These are phyloP conservation scores for Meteorus colon DNA, from an alignment of 2,888 invertebrate species.

Conservation along the genomic window DNA sequence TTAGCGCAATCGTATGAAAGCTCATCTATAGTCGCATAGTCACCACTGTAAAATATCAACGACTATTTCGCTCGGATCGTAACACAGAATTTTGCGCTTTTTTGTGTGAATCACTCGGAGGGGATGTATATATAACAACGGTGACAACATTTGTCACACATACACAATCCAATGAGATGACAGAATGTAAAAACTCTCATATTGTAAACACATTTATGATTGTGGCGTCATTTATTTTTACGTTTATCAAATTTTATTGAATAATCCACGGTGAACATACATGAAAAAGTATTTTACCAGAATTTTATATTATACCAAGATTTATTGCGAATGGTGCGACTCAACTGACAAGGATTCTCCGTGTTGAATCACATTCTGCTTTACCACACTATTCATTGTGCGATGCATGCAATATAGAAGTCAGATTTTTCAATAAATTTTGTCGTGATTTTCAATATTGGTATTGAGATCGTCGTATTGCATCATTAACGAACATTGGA, in stretches of 20 bases:
- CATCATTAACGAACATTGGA: too few species aligned
- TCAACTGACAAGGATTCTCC: too few species aligned
- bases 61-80: too few species aligned
- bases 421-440: too few species aligned
- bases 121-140: neutral
- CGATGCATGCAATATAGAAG: too few species aligned
- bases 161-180: neutral
- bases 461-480: too few species aligned
- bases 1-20: slow-evolving; percentile 35
- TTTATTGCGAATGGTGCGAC: neutral
- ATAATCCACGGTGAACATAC: neutral
- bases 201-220: slow-evolving; percentile 26
- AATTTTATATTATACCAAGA: slow-evolving; percentile 2
- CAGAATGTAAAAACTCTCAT: neutral
- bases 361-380: too few species aligned
- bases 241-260: slow-evolving; percentile 15
- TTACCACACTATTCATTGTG: too few species aligned
- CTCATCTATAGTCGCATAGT: neutral
- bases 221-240: neutral
- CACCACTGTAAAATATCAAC: slow-evolving; percentile 1
- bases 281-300: neutral
- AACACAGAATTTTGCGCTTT: too few species aligned
- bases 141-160: neutral
- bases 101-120: too few species aligned
- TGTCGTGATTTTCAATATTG: too few species aligned